Base-by-base conservation (phyloP, 2,888 invertebrate genomes). In the Noctuana brunneofusca region DNA sequence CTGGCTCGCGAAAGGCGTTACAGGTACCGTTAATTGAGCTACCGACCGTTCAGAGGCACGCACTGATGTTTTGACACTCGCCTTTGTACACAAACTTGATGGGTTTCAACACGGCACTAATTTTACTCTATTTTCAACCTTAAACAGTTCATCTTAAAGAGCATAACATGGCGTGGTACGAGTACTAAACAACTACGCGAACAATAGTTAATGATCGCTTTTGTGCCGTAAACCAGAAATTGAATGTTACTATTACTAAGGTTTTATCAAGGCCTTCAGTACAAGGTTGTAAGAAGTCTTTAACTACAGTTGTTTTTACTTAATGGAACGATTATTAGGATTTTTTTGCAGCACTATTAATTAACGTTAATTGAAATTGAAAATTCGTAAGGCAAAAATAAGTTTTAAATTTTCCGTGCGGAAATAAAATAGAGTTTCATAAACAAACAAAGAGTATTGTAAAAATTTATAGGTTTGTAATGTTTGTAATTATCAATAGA, bases 201-300 rank as follows among this genome's bases (percentile, higher is more conserved):
- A 48, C 54, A 54, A 48, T 48, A 35, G 60, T 11, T 54, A 54
- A 54, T 60, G 35, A 32, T 24, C 22, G 35, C 54, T 24, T 35
- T 60, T 60, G 54, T 60, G 43, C 20, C 0, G 22, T 41, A 22
- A 32, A 57, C 30, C 38, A 38, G 53, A 53, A 16, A 60, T 46
- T 53, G 20, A 53, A 53, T 53, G 59, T 46, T 50, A 6, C n/a
- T 24, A 38, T 46, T 50, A 6, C n/a, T 24, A 38, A 48, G 18
- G 24, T 16, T 53, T 43, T 43, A 53, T 60, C 32, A 46, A 60
- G 59, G 50, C 38, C 46, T 52, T 46, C 52, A 41, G 9, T 18
- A 16, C 18, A 55, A 43, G 41, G 55, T 27, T 52, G 30, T 52
- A 9, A 18, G 16, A 11, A 32, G 52, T 20, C 22, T 46, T 48